A percentile compares a stretch with the other conserved stretches of the same genome.
Conservation (phyloP, 2,113 vertebrate genomes). For the Chinchilla lanigera region DNA sequence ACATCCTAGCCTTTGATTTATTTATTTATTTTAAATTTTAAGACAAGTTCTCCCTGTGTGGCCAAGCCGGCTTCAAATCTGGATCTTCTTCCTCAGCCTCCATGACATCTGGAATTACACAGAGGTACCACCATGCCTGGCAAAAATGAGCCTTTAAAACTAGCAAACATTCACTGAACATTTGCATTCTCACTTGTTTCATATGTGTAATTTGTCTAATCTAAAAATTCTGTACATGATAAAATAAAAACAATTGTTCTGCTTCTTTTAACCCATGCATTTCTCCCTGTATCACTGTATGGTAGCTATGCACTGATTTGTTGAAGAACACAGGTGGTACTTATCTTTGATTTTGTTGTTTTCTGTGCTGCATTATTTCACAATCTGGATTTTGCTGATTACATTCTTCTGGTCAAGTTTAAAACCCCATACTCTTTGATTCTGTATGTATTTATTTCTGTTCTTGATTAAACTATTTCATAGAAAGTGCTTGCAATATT, state of each 20-base stretch:
- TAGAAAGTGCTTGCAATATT: neutral
- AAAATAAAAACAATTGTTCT: neutral
- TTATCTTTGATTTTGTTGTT: neutral
- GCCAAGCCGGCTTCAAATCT: neutral
- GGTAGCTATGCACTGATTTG: neutral
- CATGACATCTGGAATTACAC: neutral
- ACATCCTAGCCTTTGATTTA: neutral
- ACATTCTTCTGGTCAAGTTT: neutral
- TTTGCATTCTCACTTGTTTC: neutral
- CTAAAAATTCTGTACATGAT: neutral
- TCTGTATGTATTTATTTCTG: neutral
- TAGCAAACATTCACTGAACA: neutral
- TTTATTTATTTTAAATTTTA: neutral
- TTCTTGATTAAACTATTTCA: neutral
- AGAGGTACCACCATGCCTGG: neutral
- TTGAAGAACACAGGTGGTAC: neutral
- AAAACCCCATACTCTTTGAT: neutral
- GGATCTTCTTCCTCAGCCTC: neutral
- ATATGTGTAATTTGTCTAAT: neutral
- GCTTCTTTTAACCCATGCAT: neutral
- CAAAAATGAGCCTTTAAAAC: neutral
- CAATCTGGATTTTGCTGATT: neutral
- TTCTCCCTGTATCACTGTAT: neutral
- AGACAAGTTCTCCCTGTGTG: neutral
- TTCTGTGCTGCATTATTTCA: neutral